Percentiles rank a stretch among this genome's conserved stretches.
These are phyloP conservation scores for human (Homo sapiens) DNA, from an alignment of 2,113 vertebrate genomes.

Conservation along the genomic window DNA sequence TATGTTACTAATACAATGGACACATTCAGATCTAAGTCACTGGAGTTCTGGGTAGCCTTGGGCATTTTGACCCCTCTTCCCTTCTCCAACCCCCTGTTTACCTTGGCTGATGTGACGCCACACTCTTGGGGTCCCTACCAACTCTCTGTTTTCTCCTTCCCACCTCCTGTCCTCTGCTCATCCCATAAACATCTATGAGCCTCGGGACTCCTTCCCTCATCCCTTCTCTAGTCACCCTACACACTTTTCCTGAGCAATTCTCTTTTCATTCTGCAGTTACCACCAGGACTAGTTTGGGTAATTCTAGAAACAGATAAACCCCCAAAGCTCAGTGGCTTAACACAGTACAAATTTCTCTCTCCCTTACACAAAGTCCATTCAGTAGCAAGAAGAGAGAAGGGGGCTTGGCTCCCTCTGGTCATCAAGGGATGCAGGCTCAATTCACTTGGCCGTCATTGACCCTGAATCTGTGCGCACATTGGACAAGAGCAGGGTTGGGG, in stretches of 20 bases:
- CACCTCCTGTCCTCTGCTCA: neutral
- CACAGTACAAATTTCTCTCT: neutral
- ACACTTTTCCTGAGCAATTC: neutral
- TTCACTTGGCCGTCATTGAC: neutral
- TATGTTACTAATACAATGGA: fast-evolving
- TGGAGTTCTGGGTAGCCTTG: neutral
- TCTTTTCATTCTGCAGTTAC: neutral
- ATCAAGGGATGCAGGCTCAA: neutral
- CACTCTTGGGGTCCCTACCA: neutral
- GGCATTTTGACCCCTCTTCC: neutral
- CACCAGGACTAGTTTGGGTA: neutral
- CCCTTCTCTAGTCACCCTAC: neutral
- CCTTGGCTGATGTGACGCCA: neutral
- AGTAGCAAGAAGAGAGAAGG: neutral
- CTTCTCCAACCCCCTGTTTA: neutral
- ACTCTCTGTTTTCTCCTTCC: neutral
- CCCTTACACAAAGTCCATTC: neutral
- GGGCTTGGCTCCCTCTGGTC: neutral
- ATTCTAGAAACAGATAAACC: neutral
- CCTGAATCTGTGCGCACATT: neutral
- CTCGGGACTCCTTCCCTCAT: neutral
- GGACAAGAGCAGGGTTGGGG: neutral
- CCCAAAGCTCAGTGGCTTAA: neutral
- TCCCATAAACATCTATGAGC: neutral
- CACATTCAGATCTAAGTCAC: neutral